Evolutionary conservation across 2,797 vertebrate genomes (phyloP), one percentile per base, ranked within the genome.

Genomic region (Xiphophorus birchmanni): DNA sequence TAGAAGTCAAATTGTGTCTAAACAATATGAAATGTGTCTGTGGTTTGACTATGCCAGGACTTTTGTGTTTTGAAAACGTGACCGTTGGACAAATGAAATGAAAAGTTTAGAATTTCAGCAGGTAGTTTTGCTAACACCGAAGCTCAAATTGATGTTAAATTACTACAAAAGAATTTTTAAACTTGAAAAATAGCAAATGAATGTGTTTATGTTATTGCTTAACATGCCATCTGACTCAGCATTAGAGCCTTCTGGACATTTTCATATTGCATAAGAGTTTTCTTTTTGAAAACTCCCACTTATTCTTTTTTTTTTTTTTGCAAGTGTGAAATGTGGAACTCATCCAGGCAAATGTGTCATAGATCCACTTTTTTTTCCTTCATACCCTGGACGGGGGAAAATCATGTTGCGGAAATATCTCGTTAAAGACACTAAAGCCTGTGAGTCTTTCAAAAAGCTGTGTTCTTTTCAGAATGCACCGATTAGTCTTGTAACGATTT

Each of bases 321-420:
- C 37, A 74, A 21, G 37, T 21, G 21, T 6, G 4, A 71, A 72
- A 72, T 21, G 35, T 84, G 37, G 77, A 83, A 48, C 12, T 42
- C 44, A 23, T n/a, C 35, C 40, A 56, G 26, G 9, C 6, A 52
- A 52, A 52, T n/a, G 5, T 56, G 54, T 56, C 54, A n/a, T n/a
- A n/a, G 12, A 12, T 56, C n/a, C 60, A 60, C 7, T 32, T 5
- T 12, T 5, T 69, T 54, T 79, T 9, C 2, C 21, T 23, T 23
- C 12, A 32, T 32, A 23, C 0, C 0, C 18, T 69, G 21, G 65
- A 42, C 11, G 56, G 73, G 7, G 50, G 85, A 89, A 86, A 75
- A 77, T 89, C 71, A 84, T 79, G 81, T 88, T 89, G 77, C 85
- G 89, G 87, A 89, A 84, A 71, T 65, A 65, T 47, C 26, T 7